These are phyloP conservation scores for Masticophis lateralis DNA, from an alignment of 2,797 vertebrate genomes.

Conservation along the genomic window DNA sequence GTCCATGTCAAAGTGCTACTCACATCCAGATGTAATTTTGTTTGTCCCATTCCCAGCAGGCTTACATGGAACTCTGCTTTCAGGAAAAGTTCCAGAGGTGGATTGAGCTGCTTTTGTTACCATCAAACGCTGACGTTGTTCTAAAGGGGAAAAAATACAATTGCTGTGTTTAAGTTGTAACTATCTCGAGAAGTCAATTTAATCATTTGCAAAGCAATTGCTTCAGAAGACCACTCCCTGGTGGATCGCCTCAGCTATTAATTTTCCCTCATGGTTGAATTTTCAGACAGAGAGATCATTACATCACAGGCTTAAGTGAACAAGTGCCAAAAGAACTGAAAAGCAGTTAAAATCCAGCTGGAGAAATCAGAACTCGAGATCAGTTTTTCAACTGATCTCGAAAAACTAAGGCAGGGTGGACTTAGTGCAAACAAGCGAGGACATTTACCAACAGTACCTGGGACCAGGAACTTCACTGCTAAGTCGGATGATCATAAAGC, in stretches of 20 bases:
- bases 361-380: not conserved
- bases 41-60: not conserved
- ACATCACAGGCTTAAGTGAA: constrained; percentile 62
- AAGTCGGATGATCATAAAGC: not conserved
- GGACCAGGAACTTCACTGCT: not conserved
- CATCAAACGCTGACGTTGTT: not conserved
- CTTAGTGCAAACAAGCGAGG: not conserved
- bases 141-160: not conserved
- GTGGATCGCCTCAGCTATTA: constrained; percentile 58
- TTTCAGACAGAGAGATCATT: constrained; percentile 72
- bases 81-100: not conserved
- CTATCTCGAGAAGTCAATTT: not conserved
- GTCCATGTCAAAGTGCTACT: not conserved
- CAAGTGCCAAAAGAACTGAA: not conserved
- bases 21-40: not conserved
- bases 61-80: not conserved
- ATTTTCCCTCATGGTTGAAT: constrained; percentile 51
- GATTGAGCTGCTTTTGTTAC: not conserved
- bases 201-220: not conserved
- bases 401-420: not conserved
- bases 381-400: no score
- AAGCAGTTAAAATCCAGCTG: not conserved
- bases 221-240: not conserved
- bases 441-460: not conserved
- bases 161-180: not conserved